Evolutionary conservation across 2,888 invertebrate genomes (phyloP), one percentile per base, ranked within the genome.

Genomic region (Brenthis ino): DNA sequence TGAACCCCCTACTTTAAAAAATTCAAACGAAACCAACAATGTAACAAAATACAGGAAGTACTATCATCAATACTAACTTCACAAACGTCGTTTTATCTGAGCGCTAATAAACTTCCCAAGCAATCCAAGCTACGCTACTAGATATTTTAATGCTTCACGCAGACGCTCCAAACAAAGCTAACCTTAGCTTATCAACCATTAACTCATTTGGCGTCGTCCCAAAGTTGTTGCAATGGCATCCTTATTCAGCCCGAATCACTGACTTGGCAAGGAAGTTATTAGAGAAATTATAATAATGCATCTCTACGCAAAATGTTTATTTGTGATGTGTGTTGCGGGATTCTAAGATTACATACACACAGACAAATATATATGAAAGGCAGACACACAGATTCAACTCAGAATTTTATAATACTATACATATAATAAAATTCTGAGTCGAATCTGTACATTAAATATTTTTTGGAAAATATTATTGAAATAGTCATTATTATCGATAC

Each of bases 181-280:
- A 85, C 86, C 84, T 81, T 79, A 77, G 81, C 82, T 86, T 87
- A 88, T 87, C 86, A 86, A 80, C 82, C 82, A 82, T 84, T 86
- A 81, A 83, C 85, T 85, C 80, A 86, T 87, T 88, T 88, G 87
- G 88, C 86, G 68, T 48, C 8, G 68, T 37, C 74, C 87, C 88
- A 88, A 86, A 80, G 79, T 79, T 75, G 71, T 66, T 67, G 63
- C 79, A 77, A 77, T 75, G 74, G 75, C 75, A 73, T 74, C 75
- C 69, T 73, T 73, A 72, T 66, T 69, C 55, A 70, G 60, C 56
- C 78, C 80, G 80, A 77, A 79, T 80, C 80, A 80, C 72, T 68
- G 75, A 77, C 78, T 84, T 83, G 82, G 82, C 81, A 79, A 70
- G 67, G 70, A 63, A 65, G 65, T 68, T 71, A 71, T 71, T 71